phyloP scores from a whole-genome alignment of 2,797 vertebrate genomes.

The Leuciscus waleckii region DNA sequence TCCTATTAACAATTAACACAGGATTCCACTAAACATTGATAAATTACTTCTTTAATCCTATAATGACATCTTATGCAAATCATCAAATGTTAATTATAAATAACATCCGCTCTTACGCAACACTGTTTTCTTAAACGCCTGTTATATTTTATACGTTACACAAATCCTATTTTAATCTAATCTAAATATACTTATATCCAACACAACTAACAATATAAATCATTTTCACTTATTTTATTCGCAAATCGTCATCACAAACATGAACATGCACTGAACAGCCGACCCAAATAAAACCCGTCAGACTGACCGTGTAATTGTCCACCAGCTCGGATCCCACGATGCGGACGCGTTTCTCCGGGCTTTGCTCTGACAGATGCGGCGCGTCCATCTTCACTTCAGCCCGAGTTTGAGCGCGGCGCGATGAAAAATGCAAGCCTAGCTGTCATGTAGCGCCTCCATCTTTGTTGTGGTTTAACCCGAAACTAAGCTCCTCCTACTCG shows the following conservation, averaged over 20 bases:
- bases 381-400: conserved; percentile 38
- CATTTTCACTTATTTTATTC: background rate
- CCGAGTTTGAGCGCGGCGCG: background rate
- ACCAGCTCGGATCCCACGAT: conserved; percentile 90
- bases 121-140: background rate
- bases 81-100: background rate
- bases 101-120: background rate
- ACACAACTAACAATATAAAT: background rate
- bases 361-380: conserved; percentile 67
- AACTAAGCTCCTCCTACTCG: conserved; percentile 2
- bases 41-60: background rate
- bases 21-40: background rate
- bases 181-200: background rate
- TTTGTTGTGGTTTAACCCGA: conserved; percentile 72
- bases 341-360: conserved; percentile 79
- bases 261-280: background rate
- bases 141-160: background rate
- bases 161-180: background rate
- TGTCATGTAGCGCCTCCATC: conserved; percentile 67
- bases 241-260: background rate
- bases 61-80: background rate
- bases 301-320: conserved; percentile 90
- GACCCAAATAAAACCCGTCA: background rate
- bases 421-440: conserved; percentile 5
- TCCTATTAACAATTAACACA: background rate